Evolutionary conservation across 2,113 vertebrate species (phyloP), one percentile per base, ranked within the genome.

Genomic region (Pogonocichla stellata): DNA sequence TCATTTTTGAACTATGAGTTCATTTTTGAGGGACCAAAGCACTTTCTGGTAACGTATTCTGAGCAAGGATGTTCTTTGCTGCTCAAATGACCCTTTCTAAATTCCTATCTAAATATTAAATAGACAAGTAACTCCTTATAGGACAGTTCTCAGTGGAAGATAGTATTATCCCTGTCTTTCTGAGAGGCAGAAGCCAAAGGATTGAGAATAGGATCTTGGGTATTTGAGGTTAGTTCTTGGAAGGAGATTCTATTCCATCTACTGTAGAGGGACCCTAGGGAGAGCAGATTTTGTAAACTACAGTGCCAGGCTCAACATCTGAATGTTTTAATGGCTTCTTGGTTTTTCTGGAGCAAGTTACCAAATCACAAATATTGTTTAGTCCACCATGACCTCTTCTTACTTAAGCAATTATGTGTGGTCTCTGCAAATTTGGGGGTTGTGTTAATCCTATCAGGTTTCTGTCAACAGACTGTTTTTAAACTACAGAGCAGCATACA

Each of bases 391-490:
- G 33, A 47, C 20, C 10, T 72, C 50, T 85, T 50, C 53, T 69
- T 75, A 33, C 18, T 56, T 29, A 4, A 82, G 40, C 26, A 86
- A 61, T 67, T 74, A 58, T 58, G 45, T 29, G 45, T 19, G 25
- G 11, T 22, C 64, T 67, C 75, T 86, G 60, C 12, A 51, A 24
- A 67, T 93, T 15, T 57, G 19, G 14, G 28, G 7, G 14, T 58
- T 65, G n/a, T 73, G 53, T 83, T 79, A 81, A 60, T 94, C 65
- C 54, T 69, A 89, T 28, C 10, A 57, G 36, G 14, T 74, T 94
- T 84, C 65, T 80, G 51, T 70, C 60, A 87, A 93, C 61, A 86
- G 65, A 62, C 57, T 58, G 60, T 88, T 95, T 93, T 88, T 53
- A 88, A 93, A 80, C 25, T 65, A 70, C 31, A 67, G 56, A 86